Base-by-base conservation (phyloP, 1,140 invertebrate species). In the Drosophila mayri region DNA sequence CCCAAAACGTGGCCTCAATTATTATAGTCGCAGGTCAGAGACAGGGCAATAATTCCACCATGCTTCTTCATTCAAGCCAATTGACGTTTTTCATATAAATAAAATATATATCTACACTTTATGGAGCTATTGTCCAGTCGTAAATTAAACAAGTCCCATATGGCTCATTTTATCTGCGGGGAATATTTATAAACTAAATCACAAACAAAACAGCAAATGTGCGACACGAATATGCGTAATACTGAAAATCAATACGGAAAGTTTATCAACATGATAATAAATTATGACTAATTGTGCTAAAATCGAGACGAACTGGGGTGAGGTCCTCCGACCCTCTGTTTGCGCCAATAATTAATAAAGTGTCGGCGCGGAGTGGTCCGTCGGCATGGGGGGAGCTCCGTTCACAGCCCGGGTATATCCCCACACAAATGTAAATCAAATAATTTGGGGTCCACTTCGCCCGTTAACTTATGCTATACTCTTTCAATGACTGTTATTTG, bases 241-340 rank as follows among this genome's bases (percentile, higher is more conserved):
- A 79, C 63, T 43, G 65, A 88, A 88, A 90, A 86, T 90, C 86
- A 88, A 88, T 88, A 88, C 86, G 63, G 55, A 75, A 78, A 75
- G 41, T 85, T 85, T 87, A 87, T 87, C 72, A 90, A 78, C 49
- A 67, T 67, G 58, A 63, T 74, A 79, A 90, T 90, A 90, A 88
- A 88, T 90, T 85, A 85, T 88, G 86, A 85, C 86, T 85, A 88
- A 90, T 85, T 90, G 81, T 79, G 86, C 85, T 85, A 90, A 88
- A 84, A 90, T 66, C 80, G 80, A 80, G 76, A 79, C 85, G 49
- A 50, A 68, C 65, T 73, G 73, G n/a, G 49, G 14, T 22, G 52
- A 14, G 54, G n/a, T 12, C 35, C 32, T 18, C 30, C 47, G 38
- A 22, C 63, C 47, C 61, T 32, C 22, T 61, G 41, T 54, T 47